Percentiles rank a stretch among this genome's conserved stretches.
These are phyloP conservation scores for Notarius lentiginosus DNA, from an alignment of 2,113 vertebrate genomes.

Conservation along the genomic window DNA sequence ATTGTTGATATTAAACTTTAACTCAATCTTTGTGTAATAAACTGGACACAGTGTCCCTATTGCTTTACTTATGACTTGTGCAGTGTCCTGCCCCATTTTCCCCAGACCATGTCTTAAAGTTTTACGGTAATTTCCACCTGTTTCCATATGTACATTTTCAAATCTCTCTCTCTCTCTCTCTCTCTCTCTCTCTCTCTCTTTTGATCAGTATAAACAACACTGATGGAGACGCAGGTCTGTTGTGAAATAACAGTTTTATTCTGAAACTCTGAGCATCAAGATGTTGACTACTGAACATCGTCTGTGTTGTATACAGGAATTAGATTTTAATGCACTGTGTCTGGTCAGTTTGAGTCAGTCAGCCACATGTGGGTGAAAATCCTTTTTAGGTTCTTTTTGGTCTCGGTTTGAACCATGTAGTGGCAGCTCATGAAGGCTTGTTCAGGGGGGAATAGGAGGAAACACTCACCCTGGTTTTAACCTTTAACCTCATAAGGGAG, in stretches of 20 bases:
- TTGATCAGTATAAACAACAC: not conserved
- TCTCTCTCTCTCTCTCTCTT: not conserved
- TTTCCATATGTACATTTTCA: no score
- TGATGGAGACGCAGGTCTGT: not conserved
- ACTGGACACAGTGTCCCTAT: no score
- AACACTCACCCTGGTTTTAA: not conserved
- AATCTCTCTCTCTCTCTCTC: not conserved
- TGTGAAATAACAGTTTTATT: not conserved
- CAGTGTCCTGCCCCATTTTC: no score
- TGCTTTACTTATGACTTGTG: no score
- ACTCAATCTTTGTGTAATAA: no score
- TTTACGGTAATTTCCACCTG: no score
- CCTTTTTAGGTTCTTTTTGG: not conserved
- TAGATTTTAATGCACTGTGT: not conserved
- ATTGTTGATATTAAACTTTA: no score
- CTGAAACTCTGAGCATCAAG: not conserved
- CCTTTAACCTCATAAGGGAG: constrained; percentile 18
- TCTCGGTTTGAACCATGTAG: not conserved
- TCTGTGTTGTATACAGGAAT: not conserved
- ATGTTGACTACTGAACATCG: not conserved
- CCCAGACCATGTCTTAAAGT: no score
- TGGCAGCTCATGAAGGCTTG: not conserved
- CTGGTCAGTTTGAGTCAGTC: not conserved
- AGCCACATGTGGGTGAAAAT: not conserved
- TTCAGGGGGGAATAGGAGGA: not conserved